Evolutionary conservation across 2,888 invertebrate species (phyloP).

Genomic region (Lasioglossum marginatum): DNA sequence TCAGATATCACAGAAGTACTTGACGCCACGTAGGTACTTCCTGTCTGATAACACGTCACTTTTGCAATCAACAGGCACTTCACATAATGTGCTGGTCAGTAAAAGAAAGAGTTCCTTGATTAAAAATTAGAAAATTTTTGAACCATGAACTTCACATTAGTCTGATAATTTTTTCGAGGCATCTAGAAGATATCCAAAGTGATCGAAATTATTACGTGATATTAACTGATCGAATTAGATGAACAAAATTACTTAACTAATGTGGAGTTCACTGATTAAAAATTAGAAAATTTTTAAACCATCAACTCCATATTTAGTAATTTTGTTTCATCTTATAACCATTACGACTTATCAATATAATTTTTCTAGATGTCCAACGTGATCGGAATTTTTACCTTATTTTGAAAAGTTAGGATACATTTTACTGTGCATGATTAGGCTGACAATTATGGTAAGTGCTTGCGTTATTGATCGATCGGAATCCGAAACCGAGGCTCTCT

Average conservation of each 20-base stretch:
- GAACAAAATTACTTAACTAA: too few relatives aligned
- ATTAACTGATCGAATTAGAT: too few relatives aligned
- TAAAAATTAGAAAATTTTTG: neutral
- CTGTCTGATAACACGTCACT: slow-evolving; percentile 5
- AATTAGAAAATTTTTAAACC: neutral
- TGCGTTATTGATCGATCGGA: neutral
- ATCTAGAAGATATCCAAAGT: neutral
- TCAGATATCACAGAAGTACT: slow-evolving; percentile 50
- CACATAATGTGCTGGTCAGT: neutral
- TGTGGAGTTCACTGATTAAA: neutral
- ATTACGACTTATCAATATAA: too few relatives aligned
- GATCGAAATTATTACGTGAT: neutral
- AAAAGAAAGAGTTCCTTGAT: neutral
- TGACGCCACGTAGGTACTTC: slow-evolving; percentile 36
- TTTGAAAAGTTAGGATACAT: too few relatives aligned
- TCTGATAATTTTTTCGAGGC: neutral
- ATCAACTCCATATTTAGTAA: too few relatives aligned
- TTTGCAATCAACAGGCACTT: neutral
- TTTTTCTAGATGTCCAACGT: neutral
- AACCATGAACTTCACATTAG: neutral
- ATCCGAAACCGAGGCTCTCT: neutral
- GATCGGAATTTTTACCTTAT: neutral
- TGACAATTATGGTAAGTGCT: neutral
- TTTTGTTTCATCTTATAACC: too few relatives aligned
- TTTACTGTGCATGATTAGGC: neutral